Evolutionary conservation across 2,797 vertebrate genomes (phyloP), one percentile per base, ranked within the genome.

Genomic region (Enteromius argenteus): DNA sequence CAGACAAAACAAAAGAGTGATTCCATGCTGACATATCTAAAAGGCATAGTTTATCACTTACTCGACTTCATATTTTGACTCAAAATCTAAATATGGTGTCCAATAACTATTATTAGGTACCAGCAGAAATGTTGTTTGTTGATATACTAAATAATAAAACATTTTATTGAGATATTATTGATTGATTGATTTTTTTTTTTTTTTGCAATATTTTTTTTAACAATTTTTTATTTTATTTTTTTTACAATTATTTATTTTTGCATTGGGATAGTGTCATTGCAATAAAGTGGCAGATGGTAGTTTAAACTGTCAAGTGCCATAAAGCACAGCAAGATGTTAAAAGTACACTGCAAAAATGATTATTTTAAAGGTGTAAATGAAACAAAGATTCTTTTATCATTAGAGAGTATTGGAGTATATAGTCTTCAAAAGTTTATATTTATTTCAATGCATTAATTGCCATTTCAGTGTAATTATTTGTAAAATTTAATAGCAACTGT

Each of bases 1-100:
- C n/a, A 44, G 32, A 39, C 17, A 19, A 56, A 42, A 69, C 32
- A 56, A 39, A 53, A 8, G 21, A 51, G 66, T 30, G 39, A 44
- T 64, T 78, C 39, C 58, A 64, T 46, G 58, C 35, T 58, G 21
- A 58, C n/a, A 2, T 39, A 76, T 42, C 32, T 76, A 60, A 14
- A 60, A 58, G n/a, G 14, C 4, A 68, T 27, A 37, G 64, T 80
- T 53, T 53, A n/a, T 66, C 30, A 66, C 53, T 60, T 58, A 60
- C 35, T 42, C n/a, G 0, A 4, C n/a, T 15, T 58, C 51, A 39
- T 39, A 76, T 39, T 62, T 77, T 19, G 49, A 4, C 7, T 19
- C 44, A 32, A 27, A 71, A 44, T 71, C 67, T 7, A 27, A 17
- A 72, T 17, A 3, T 10, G 15, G 30, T 72, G 46, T 49, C 6